Percentiles rank a stretch among this genome's conserved stretches.
phyloP scores from a whole-genome alignment of 2,113 vertebrate species.

The Malaclemys terrapin region DNA sequence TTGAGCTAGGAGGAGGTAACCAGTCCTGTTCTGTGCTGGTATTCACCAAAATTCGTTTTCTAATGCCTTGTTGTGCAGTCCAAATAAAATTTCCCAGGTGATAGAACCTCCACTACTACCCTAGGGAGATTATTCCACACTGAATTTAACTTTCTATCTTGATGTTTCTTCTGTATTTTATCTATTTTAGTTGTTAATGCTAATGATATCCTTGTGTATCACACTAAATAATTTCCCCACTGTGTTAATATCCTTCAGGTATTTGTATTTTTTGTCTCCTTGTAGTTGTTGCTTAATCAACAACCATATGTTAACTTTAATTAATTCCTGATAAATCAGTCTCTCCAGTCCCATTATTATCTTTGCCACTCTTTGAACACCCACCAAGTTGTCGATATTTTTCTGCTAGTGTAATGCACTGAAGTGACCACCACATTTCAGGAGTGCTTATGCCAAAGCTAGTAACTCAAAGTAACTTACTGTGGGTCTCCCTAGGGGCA shows the following conservation, averaged over 20 bases:
- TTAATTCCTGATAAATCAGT: slow-evolving; percentile 43
- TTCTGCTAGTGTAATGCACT: slow-evolving; percentile 33
- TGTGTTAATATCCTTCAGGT: not conserved
- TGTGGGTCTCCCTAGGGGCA: not conserved
- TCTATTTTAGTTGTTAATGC: not conserved
- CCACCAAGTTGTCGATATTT: not conserved
- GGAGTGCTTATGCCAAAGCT: slow-evolving; percentile 3
- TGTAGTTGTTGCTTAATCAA: not conserved
- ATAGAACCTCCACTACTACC: not conserved
- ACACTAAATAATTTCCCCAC: not conserved
- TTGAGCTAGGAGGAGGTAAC: not conserved
- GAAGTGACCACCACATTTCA: not conserved
- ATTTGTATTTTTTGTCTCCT: not conserved
- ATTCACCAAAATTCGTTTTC: not conserved
- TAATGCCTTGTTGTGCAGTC: not conserved
- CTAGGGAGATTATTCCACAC: not conserved
- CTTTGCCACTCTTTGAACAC: slow-evolving; percentile 34
- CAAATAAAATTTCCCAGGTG: not conserved
- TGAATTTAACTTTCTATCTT: not conserved
- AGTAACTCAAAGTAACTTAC: not conserved
- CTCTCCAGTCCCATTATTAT: slow-evolving; percentile 34
- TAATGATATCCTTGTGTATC: not conserved
- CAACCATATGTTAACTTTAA: not conserved
- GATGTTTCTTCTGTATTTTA: not conserved
- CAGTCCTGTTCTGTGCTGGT: not conserved